A percentile compares a stretch with the other conserved stretches of the same genome.
phyloP scores from a whole-genome alignment of 2,113 vertebrate species.

The Chloropsis cyanopogon region DNA sequence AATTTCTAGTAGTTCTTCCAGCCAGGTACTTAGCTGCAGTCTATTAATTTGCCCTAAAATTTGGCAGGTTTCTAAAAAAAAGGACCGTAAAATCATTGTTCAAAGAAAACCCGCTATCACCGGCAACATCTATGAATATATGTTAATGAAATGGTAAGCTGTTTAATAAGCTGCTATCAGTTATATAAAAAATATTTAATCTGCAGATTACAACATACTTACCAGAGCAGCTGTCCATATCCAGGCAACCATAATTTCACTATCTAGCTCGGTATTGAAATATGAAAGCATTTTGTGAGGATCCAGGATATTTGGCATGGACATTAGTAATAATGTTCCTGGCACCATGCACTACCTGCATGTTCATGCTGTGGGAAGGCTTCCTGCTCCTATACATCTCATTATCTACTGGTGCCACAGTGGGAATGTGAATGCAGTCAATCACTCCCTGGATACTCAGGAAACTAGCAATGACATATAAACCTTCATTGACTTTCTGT shows the following conservation, averaged over 20 bases:
- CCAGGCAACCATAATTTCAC: slow-evolving; percentile 29
- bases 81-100: neutral
- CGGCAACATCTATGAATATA: slow-evolving; percentile 33
- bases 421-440: slow-evolving; percentile 41
- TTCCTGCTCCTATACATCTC: slow-evolving; percentile 57
- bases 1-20: neutral
- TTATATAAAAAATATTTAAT: slow-evolving; percentile 52
- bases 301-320: slow-evolving; percentile 39
- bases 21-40: neutral
- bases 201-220: slow-evolving; percentile 14
- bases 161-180: slow-evolving; percentile 48
- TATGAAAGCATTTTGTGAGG: neutral
- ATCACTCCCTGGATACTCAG: slow-evolving; percentile 52
- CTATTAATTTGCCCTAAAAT: neutral
- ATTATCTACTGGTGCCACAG: slow-evolving; percentile 62
- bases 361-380: slow-evolving; percentile 12
- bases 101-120: neutral
- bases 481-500: slow-evolving; percentile 61
- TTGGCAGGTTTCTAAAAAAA: neutral
- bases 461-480: slow-evolving; percentile 40
- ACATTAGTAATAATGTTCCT: slow-evolving; percentile 25
- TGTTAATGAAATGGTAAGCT: slow-evolving; percentile 58
- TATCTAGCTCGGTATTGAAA: slow-evolving; percentile 10
- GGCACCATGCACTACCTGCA: slow-evolving; percentile 20
- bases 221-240: slow-evolving; percentile 34